Evolutionary conservation across 2,113 vertebrate species (phyloP), one percentile per base, ranked within the genome.

Genomic region (Hemichromis elongatus): DNA sequence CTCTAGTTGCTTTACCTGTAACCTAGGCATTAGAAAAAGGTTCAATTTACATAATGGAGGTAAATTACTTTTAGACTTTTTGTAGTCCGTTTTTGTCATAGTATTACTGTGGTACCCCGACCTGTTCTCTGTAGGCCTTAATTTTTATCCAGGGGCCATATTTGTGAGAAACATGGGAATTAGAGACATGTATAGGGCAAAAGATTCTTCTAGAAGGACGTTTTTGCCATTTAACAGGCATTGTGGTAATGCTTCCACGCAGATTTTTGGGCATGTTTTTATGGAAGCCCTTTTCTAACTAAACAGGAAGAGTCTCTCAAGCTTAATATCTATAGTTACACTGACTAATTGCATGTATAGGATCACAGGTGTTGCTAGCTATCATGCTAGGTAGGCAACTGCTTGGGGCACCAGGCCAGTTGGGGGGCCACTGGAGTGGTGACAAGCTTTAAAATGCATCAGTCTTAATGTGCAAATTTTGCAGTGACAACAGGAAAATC

Each of bases 171-270:
- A 52, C 7, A 28, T 52, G 70, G 10, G 16, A 75, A 75, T 75
- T 75, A 52, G 16, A 16, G 16, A 12, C 24, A 0, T 13, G 26
- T 19, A 47, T 14, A 45, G 40, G 0, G 9, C 0, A 28, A 50
- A 50, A 4, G 2, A 70, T 50, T 28, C 68, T 26, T 47, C 2
- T 16, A 19, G 24, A 47, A 73, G 42, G 68, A 28, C 5, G 68
- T 73, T 47, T 47, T 50, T 7, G 40, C 16, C 42, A 73, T 24
- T 73, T 28, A 47, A 28, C 16, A 47, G 1, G 7, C 24, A 28
- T 9, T 0, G 4, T 40, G 1, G 5, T 45, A 70, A 70, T 70
- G 5, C 24, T 30, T 70, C 40, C 13, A 13, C 21, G n/a, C 13
- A 45, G 40, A 16, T 45, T 0, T 45, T 18, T 45, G 66, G 40